phyloP scores from a whole-genome alignment of 2,888 invertebrate species.

The Uloborus plumipes region DNA sequence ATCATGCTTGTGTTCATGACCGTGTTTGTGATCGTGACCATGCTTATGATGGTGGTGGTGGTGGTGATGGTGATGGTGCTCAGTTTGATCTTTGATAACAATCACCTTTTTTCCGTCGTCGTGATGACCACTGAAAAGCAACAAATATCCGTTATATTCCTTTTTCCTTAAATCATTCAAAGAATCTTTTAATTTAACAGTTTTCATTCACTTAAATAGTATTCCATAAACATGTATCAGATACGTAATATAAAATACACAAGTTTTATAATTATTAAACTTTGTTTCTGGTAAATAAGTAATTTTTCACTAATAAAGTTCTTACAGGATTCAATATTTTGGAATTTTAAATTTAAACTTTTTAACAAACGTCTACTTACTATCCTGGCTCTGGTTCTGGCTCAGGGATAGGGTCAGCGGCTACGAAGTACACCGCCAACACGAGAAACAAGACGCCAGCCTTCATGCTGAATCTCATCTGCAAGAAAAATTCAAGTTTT shows the following conservation, averaged over 20 bases:
- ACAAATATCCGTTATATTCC: background rate
- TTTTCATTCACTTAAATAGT: too few species aligned
- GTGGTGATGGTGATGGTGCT: slow-evolving; percentile 39
- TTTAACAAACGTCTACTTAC: background rate
- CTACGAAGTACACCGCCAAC: slow-evolving; percentile 37
- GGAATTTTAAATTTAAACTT: too few species aligned
- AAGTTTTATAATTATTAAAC: too few species aligned
- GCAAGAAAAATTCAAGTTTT: background rate
- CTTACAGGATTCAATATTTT: too few species aligned
- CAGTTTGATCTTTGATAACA: slow-evolving; percentile 38
- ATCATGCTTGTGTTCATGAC: slow-evolving; percentile 35
- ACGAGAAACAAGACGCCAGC: slow-evolving; percentile 27
- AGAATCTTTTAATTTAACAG: too few species aligned
- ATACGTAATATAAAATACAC: too few species aligned
- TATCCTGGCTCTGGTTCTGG: slow-evolving; percentile 30
- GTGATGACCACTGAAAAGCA: slow-evolving; percentile 6
- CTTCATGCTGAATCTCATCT: slow-evolving; percentile 59
- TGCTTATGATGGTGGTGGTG: slow-evolving; percentile 34
- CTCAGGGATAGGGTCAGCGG: slow-evolving; percentile 54
- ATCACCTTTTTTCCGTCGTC: slow-evolving; percentile 35
- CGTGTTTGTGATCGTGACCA: slow-evolving; percentile 30
- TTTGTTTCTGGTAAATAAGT: too few species aligned
- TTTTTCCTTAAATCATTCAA: too few species aligned
- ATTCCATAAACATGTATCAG: too few species aligned
- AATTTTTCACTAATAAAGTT: too few species aligned